phyloP scores from a whole-genome alignment of 30 jellyfish, hydroid and myxozoan genomes.

The Mastigias papua region DNA sequence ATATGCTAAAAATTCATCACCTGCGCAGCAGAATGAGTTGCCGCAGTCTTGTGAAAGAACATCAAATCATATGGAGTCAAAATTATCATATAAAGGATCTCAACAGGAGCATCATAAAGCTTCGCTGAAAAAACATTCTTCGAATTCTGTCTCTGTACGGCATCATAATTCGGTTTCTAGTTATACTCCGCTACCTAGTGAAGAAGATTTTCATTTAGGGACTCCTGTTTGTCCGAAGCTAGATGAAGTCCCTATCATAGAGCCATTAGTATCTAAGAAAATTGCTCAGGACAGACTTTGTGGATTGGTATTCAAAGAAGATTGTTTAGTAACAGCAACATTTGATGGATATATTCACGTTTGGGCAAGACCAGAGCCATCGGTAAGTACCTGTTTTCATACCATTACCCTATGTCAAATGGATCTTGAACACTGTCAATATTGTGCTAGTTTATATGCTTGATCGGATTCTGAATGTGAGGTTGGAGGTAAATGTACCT shows the following conservation, averaged over 20 bases:
- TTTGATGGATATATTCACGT: slow-evolving; percentile 94
- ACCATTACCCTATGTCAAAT: no score
- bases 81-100: slow-evolving; percentile 33
- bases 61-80: slow-evolving; percentile 28
- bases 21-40: slow-evolving; percentile 35
- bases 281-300: slow-evolving; percentile 91
- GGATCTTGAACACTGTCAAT: no score
- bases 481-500: no score
- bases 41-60: slow-evolving; percentile 20
- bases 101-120: slow-evolving; percentile 37
- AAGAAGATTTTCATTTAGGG: slow-evolving; percentile 80
- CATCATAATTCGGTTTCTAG: slow-evolving; percentile 84
- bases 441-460: no score
- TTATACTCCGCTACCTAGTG: slow-evolving; percentile 79
- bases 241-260: slow-evolving; percentile 81
- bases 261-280: slow-evolving; percentile 93
- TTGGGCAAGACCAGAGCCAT: slow-evolving; percentile 94
- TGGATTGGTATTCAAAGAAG: slow-evolving; percentile 91
- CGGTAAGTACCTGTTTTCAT: slow-evolving; percentile 69
- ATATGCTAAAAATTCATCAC: slow-evolving; percentile 53
- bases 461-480: no score
- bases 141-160: slow-evolving; percentile 64
- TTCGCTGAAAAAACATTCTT: slow-evolving; percentile 64
- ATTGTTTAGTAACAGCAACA: slow-evolving; percentile 91
- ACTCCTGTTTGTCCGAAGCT: slow-evolving; percentile 84